These are phyloP conservation scores for Ceramica pisi DNA, from an alignment of 2,888 invertebrate genomes.

Conservation along the genomic window DNA sequence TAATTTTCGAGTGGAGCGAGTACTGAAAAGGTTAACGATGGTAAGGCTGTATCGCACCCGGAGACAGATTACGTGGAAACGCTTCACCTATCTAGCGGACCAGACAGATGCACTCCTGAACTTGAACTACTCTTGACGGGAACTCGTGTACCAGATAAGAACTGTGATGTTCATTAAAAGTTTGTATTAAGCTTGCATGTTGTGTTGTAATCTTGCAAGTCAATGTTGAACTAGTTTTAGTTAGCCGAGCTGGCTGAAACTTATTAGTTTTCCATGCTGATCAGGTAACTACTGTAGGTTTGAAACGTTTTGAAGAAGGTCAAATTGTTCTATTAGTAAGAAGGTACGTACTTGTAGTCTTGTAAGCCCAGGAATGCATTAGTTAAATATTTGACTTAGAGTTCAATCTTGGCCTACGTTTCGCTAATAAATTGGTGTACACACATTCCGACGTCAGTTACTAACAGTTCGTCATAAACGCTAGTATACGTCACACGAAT, in stretches of 20 bases:
- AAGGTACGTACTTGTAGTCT: background rate
- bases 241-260: background rate
- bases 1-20: background rate
- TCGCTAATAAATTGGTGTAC: background rate
- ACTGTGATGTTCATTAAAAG: background rate
- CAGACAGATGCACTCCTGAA: background rate
- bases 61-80: background rate
- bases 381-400: background rate
- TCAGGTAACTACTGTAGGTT: background rate
- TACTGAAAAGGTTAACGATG: background rate
- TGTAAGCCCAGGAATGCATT: background rate
- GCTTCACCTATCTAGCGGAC: background rate
- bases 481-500: slow-evolving; percentile 33
- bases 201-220: background rate
- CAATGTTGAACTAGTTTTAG: background rate
- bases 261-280: background rate
- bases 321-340: background rate
- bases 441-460: background rate
- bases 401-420: background rate
- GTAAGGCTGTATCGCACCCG: background rate
- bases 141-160: background rate
- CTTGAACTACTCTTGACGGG: background rate
- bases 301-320: background rate
- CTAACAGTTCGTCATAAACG: slow-evolving; percentile 2
- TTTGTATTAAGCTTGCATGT: background rate